Base-by-base conservation (phyloP, 2,888 invertebrate genomes). In the Oscheius sp. region DNA sequence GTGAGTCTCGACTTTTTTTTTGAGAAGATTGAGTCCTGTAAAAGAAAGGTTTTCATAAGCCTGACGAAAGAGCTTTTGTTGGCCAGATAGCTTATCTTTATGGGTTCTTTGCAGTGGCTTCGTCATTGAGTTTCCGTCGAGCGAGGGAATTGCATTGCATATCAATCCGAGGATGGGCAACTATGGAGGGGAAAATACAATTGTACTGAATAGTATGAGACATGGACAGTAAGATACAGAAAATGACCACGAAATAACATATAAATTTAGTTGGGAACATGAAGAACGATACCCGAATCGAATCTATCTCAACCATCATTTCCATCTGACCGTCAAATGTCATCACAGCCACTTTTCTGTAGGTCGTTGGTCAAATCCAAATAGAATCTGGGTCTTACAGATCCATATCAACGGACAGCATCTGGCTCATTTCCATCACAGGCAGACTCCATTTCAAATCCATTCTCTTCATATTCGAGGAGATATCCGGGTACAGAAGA, bases 351-450 rank as follows among this genome's bases (percentile, higher is more conserved):
- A 70, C 49, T 59, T 70, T 18, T 70, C 70, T 1, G 70, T 69
- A 23, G 21, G 43, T 23, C n/a, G n/a, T 23, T 41, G 6, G 5
- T n/a, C 43, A 16, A 7, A 52, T 21, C 52, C 13, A 2, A 43
- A 68, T 21, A 52, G n/a, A 49, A 59, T 12, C 49, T 16, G 9
- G 18, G 18, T 25, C 45, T 49, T 74, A 23, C 43, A 69, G 69
- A 52, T 74, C 18, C 70, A 74, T 29, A 64, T 74, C n/a, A 74
- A 74, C 35, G 74, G 74, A 12, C 52, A 64, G 13, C 74, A 74
- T 23, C 23, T 74, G 46, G 55, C 61, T 21, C 63, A 72, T 18
- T 74, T 74, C 71, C 63, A 74, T 25, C 74, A 74, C 45, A 55
- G 66, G 7, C 55, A 71, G 43, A 29, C 55, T 13, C 58, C 71